A percentile compares a stretch with the other conserved stretches of the same genome.
These are phyloP conservation scores for Rhopalosiphum padi DNA, from an alignment of 1,140 invertebrate genomes.

Conservation along the genomic window DNA sequence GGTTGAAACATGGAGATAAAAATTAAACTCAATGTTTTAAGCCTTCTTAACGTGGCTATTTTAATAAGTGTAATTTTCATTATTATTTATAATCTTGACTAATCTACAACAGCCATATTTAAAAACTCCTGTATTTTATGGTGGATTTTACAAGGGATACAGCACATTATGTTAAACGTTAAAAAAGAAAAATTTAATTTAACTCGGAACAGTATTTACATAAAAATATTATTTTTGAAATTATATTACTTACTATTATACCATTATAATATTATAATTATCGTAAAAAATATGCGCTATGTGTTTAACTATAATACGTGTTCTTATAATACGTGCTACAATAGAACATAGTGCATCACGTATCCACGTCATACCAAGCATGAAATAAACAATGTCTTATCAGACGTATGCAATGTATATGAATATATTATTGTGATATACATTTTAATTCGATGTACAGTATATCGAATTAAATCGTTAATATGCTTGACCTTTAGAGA, in stretches of 20 bases:
- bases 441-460: background rate
- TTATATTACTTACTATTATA: background rate
- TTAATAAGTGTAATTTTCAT: too few species aligned
- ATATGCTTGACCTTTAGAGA: background rate
- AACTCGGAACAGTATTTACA: background rate
- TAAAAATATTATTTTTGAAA: too few species aligned
- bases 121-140: background rate
- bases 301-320: too few species aligned
- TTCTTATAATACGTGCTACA: background rate
- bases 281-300: background rate
- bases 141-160: background rate
- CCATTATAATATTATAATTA: background rate
- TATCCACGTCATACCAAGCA: background rate
- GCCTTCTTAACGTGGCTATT: too few species aligned
- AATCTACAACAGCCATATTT: too few species aligned
- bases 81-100: too few species aligned
- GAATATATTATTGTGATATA: background rate
- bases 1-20: too few species aligned
- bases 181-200: background rate
- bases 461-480: background rate
- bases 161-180: background rate
- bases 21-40: too few species aligned
- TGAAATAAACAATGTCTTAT: background rate
- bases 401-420: background rate
- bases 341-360: background rate